phyloP scores from a whole-genome alignment of 2,888 invertebrate genomes.

The Aethes cnicana region DNA sequence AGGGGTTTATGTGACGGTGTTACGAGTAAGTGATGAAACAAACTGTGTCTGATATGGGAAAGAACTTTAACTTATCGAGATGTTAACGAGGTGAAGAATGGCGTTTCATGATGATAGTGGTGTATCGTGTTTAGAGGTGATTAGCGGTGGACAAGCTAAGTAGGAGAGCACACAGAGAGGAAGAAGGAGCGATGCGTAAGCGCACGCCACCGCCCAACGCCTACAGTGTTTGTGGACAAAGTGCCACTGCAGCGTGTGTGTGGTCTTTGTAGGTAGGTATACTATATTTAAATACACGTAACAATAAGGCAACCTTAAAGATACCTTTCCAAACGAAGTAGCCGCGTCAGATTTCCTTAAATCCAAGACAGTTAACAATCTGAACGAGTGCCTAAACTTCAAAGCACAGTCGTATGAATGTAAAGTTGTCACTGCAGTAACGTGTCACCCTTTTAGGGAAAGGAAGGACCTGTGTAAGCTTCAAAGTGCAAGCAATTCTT shows the following conservation, averaged over 20 bases:
- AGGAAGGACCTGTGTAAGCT: slow-evolving; percentile 53
- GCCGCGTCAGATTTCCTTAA: no score
- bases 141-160: slow-evolving; percentile 66
- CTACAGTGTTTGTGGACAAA: slow-evolving; percentile 67
- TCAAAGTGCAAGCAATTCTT: slow-evolving; percentile 44
- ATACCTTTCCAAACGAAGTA: no score
- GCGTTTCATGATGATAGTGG: slow-evolving; percentile 69
- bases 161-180: slow-evolving; percentile 57
- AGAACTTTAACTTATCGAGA: slow-evolving; percentile 62
- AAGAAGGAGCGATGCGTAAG: slow-evolving; percentile 52
- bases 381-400: slow-evolving; percentile 1
- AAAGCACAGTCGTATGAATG: slow-evolving; percentile 8
- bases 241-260: slow-evolving; percentile 62
- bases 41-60: slow-evolving; percentile 48
- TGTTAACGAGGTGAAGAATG: slow-evolving; percentile 71
- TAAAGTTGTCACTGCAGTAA: slow-evolving; percentile 11
- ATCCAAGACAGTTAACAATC: no score
- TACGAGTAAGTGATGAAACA: slow-evolving; percentile 35
- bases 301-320: no score
- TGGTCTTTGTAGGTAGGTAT: slow-evolving; percentile 66
- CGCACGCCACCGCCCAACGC: slow-evolving; percentile 53
- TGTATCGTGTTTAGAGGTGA: slow-evolving; percentile 66
- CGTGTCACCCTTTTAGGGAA: slow-evolving; percentile 42
- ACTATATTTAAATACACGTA: slow-evolving; percentile 34
- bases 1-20: slow-evolving; percentile 13